Evolutionary conservation across 2,797 vertebrate species (phyloP).

Genomic region (Coracias cyanogaster): DNA sequence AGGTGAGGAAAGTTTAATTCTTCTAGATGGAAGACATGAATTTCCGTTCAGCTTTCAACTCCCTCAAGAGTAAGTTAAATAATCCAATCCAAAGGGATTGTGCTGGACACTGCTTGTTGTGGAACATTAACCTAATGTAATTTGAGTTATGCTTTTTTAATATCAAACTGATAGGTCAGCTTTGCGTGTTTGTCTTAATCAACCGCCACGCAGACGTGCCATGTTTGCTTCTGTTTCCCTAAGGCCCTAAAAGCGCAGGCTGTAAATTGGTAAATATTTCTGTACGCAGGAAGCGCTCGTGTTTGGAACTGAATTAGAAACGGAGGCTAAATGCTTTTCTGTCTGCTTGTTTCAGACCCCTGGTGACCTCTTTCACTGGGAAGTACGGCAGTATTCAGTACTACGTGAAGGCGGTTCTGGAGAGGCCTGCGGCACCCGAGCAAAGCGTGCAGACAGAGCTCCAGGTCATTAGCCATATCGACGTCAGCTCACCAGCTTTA

Average conservation of each 20-base stretch:
- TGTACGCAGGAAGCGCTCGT: neutral
- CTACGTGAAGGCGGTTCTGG: slow-evolving; percentile 79
- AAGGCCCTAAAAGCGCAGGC: neutral
- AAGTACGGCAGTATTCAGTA: slow-evolving; percentile 85
- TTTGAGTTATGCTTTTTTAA: neutral
- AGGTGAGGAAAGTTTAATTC: slow-evolving; percentile 77
- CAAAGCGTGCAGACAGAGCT: slow-evolving; percentile 81
- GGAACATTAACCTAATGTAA: neutral
- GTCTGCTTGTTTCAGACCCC: slow-evolving; percentile 74
- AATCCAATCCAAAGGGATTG: neutral
- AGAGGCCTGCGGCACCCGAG: slow-evolving; percentile 75
- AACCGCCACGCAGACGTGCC: neutral
- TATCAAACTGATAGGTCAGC: neutral
- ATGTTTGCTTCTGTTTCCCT: neutral
- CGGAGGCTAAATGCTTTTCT: neutral
- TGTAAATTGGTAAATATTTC: neutral
- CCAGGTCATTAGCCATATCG: slow-evolving; percentile 81
- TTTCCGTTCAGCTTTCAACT: slow-evolving; percentile 86
- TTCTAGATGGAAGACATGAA: slow-evolving; percentile 82
- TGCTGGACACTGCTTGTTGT: neutral
- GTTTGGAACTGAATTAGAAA: neutral
- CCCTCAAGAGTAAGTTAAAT: slow-evolving; percentile 82
- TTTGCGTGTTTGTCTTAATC: neutral
- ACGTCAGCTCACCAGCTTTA: slow-evolving; percentile 83
- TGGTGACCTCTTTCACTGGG: slow-evolving; percentile 85